phyloP scores from a whole-genome alignment of 2,888 invertebrate species.

The Habrosyne pyritoides region DNA sequence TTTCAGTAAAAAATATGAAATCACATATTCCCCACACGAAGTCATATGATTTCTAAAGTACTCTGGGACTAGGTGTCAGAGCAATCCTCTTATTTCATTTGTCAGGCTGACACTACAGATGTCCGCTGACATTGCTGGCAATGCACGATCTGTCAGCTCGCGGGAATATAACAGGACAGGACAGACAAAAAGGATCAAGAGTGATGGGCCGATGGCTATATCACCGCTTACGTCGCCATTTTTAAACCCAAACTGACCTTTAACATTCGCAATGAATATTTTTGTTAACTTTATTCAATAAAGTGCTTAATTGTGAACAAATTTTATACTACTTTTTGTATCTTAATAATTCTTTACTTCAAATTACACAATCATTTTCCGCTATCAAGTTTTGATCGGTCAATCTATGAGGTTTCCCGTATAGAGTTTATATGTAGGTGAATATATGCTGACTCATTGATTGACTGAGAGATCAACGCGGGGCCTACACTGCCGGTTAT shows the following conservation, averaged over 20 bases:
- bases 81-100: slow-evolving; percentile 78
- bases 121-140: slow-evolving; percentile 61
- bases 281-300: too few relatives aligned
- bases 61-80: slow-evolving; percentile 50
- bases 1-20: slow-evolving; percentile 23
- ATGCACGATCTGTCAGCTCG: slow-evolving; percentile 63
- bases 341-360: too few relatives aligned
- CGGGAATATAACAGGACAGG: slow-evolving; percentile 11
- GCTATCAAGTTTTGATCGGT: too few relatives aligned
- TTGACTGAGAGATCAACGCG: too few relatives aligned
- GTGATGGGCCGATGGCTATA: slow-evolving; percentile 41
- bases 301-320: too few relatives aligned
- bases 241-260: slow-evolving; percentile 26
- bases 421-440: too few relatives aligned
- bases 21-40: slow-evolving; percentile 43
- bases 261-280: neutral
- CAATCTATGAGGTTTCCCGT: too few relatives aligned
- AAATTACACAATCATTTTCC: too few relatives aligned
- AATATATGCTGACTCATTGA: too few relatives aligned
- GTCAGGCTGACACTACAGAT: slow-evolving; percentile 60
- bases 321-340: too few relatives aligned
- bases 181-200: slow-evolving; percentile 49
- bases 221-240: slow-evolving; percentile 47
- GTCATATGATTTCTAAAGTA: slow-evolving; percentile 57
- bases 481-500: too few relatives aligned